phyloP scores from a whole-genome alignment of 2,888 invertebrate genomes.

The Nemotelus pantherinus region DNA sequence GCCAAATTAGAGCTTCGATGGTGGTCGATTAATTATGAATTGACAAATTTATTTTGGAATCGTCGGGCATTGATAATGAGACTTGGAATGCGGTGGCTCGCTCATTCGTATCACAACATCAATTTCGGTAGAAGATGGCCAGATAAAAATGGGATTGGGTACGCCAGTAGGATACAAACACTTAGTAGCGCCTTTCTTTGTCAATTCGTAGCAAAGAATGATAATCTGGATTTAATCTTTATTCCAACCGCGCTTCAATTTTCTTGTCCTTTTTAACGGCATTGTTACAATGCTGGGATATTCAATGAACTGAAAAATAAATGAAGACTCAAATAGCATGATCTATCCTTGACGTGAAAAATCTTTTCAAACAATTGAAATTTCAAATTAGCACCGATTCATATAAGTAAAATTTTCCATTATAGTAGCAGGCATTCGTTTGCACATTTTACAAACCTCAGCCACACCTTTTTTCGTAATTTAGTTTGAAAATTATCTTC shows the following conservation, averaged over 20 bases:
- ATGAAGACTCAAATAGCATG: no score
- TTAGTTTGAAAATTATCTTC: background rate
- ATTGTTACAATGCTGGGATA: no score
- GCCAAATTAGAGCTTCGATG: constrained; percentile 48
- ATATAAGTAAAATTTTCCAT: no score
- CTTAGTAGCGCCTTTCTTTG: background rate
- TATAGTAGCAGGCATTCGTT: no score
- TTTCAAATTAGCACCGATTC: no score
- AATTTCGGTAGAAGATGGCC: constrained; percentile 9
- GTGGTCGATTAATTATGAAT: constrained; percentile 51
- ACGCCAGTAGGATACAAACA: background rate
- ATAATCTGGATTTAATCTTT: no score
- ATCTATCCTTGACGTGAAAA: no score
- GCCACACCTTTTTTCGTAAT: background rate
- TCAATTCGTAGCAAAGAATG: background rate
- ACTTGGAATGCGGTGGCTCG: constrained; percentile 46
- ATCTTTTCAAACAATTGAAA: no score
- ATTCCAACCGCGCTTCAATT: no score
- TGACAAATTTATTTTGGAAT: constrained; percentile 50
- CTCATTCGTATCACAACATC: constrained; percentile 40
- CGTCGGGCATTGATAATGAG: constrained; percentile 45
- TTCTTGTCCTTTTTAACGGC: no score
- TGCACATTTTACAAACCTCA: no score
- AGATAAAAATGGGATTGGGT: background rate
- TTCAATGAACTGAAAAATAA: no score